Evolutionary conservation across 2,113 vertebrate species (phyloP), one percentile per base, ranked within the genome.

Genomic region (Leptobrachium ailaonicum): DNA sequence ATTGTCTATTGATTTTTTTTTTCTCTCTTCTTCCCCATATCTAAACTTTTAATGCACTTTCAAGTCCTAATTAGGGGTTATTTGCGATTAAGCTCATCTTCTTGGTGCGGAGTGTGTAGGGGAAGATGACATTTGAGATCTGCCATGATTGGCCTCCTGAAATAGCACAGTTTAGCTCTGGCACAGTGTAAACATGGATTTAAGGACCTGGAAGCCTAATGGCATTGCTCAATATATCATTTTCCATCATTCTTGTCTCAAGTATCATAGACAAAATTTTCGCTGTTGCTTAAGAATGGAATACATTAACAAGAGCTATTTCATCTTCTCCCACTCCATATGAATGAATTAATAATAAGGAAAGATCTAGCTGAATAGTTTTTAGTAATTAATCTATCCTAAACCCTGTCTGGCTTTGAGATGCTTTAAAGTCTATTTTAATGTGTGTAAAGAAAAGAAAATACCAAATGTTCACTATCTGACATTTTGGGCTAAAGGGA

Each of bases 161-260:
- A 80, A 74, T 74, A 75, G 71, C 53, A 68, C 60, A 68, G 66
- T 80, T 80, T 80, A 80, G 71, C 71, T 80, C 77, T 10, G 4
- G 45, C 72, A 86, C 85, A 83, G 43, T 87, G 83, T 90, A 91
- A 92, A 89, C 85, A 89, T 66, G 82, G 70, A 87, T 83, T 83
- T 66, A 75, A 81, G 83, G 82, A 78, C 71, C 80, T 77, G 80
- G 71, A 87, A 78, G 80, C 83, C 87, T 90, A 89, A 91, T 78
- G 89, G 85, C 88, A 85, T 88, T 43, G 8, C 83, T 84, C 82
- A 87, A 83, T 58, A 41, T 83, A 72, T 83, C 85, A 83, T 86
- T 86, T 89, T 88, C 88, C 83, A 86, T 5, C 85, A 87, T 85
- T 83, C 77, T 64, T 54, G 60, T 79, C 69, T 79, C 77, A 79